A percentile compares a stretch with the other conserved stretches of the same genome.
Evolutionary conservation across 2,888 invertebrate genomes (phyloP).

Genomic region (Shargacucullia verbasci): DNA sequence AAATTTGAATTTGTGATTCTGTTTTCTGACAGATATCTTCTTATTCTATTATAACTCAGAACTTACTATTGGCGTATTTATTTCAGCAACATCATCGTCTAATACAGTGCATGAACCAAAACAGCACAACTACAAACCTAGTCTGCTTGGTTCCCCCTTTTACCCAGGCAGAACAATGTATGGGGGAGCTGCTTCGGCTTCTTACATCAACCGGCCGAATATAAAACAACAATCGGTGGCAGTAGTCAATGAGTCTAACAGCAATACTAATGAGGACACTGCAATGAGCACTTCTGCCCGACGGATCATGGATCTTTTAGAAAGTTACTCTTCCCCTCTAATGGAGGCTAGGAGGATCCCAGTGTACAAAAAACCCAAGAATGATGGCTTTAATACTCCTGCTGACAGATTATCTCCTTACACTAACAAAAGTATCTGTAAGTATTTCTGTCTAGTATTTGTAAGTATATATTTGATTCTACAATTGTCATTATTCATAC

Average conservation of each 20-base stretch:
- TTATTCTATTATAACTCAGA: conserved; percentile 1
- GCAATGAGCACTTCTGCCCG: conserved; percentile 92
- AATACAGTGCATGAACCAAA: conserved; percentile 75
- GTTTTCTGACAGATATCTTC: too few relatives aligned
- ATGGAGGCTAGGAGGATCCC: conserved; percentile 94
- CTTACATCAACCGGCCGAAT: conserved; percentile 84
- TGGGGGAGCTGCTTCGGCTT: conserved; percentile 92
- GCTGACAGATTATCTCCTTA: conserved; percentile 19
- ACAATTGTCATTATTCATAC: too few relatives aligned
- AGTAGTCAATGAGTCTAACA: conserved; percentile 64
- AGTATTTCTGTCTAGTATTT: too few relatives aligned
- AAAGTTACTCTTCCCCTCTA: conserved; percentile 94
- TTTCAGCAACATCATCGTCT: conserved; percentile 73
- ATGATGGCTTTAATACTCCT: conserved; percentile 40
- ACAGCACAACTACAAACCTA: conserved; percentile 74
- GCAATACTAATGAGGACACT: conserved; percentile 60
- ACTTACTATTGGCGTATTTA: conserved; percentile 28
- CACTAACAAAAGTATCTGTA: conserved; percentile 27
- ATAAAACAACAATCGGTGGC: conserved; percentile 67
- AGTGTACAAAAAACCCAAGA: conserved; percentile 57
- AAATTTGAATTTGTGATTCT: too few relatives aligned
- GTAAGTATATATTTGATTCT: conserved; percentile 27
- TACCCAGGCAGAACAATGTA: conserved; percentile 93
- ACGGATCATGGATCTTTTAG: conserved; percentile 93
- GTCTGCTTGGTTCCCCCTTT: conserved; percentile 90